phyloP scores from a whole-genome alignment of 1,140 invertebrate genomes.

The Diorhabda elongata region DNA sequence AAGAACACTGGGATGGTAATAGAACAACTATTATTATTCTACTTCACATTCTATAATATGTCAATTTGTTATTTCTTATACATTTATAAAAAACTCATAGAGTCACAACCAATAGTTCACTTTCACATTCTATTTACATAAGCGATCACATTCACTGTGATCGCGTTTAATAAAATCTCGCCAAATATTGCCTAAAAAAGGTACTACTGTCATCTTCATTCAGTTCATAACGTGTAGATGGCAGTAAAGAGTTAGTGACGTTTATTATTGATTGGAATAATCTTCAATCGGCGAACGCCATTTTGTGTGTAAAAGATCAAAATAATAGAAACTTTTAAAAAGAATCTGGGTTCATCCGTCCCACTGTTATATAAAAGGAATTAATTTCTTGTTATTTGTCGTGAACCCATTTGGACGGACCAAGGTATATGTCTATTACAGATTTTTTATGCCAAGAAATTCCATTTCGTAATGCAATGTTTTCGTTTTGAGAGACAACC shows the following conservation, averaged over 20 bases:
- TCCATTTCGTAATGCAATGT: constrained; percentile 41
- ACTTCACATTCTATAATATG: no score
- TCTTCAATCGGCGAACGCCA: constrained; percentile 47
- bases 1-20: no score
- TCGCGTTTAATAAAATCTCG: not conserved
- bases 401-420: constrained; percentile 66
- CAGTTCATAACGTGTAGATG: constrained; percentile 9
- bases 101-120: no score
- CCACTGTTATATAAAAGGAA: constrained; percentile 51
- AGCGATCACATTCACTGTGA: no score
- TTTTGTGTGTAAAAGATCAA: constrained; percentile 44
- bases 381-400: constrained; percentile 57
- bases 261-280: constrained; percentile 58
- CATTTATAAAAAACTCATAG: no score
- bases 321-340: constrained; percentile 42
- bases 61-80: no score
- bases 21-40: no score
- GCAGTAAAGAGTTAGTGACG: constrained; percentile 46
- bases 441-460: constrained; percentile 16
- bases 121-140: no score
- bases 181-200: not conserved
- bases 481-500: constrained; percentile 32
- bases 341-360: constrained; percentile 56
- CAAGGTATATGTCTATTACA: constrained; percentile 50
- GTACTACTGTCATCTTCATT: not conserved